Percentiles rank a stretch among this genome's conserved stretches.
Evolutionary conservation across 2,113 vertebrate species (phyloP).

Genomic region (Sorex araneus): DNA sequence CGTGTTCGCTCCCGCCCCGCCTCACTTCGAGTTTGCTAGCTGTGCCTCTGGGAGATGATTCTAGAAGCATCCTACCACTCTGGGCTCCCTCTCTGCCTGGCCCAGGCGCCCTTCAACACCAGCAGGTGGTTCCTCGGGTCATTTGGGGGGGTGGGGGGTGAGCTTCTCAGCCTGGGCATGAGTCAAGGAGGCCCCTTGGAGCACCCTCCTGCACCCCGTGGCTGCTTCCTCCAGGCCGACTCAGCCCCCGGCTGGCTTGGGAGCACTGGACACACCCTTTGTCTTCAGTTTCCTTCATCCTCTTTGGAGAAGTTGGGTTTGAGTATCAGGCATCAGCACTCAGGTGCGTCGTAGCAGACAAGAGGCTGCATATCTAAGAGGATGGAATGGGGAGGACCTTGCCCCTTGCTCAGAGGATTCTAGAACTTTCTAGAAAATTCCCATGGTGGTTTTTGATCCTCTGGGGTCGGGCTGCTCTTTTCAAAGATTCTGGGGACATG

Average conservation of each 20-base stretch:
- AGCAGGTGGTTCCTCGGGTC: background rate
- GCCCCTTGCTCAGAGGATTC: slow-evolving; percentile 3
- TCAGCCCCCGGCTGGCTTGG: background rate
- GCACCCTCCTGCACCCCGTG: too few species aligned
- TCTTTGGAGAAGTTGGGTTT: background rate
- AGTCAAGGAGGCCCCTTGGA: background rate
- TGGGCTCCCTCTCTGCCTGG: background rate
- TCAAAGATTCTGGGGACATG: background rate
- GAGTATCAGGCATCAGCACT: background rate
- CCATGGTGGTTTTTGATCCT: background rate
- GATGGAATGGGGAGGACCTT: background rate
- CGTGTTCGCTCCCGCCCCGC: rapidly evolving
- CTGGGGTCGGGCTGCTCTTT: background rate
- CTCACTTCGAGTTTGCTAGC: rapidly evolving
- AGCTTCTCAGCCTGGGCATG: background rate
- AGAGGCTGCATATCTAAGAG: background rate
- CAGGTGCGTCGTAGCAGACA: background rate
- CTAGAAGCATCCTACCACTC: background rate
- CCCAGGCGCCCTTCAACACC: background rate
- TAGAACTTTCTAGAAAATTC: slow-evolving; percentile 20
- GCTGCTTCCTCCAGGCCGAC: background rate
- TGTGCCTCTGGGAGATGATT: too few species aligned
- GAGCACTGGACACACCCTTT: background rate
- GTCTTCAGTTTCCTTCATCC: background rate
- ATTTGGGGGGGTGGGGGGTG: too few species aligned